Base-by-base conservation (phyloP, 92 coral and sea anemone species). In the Epizoanthus ramosus region DNA sequence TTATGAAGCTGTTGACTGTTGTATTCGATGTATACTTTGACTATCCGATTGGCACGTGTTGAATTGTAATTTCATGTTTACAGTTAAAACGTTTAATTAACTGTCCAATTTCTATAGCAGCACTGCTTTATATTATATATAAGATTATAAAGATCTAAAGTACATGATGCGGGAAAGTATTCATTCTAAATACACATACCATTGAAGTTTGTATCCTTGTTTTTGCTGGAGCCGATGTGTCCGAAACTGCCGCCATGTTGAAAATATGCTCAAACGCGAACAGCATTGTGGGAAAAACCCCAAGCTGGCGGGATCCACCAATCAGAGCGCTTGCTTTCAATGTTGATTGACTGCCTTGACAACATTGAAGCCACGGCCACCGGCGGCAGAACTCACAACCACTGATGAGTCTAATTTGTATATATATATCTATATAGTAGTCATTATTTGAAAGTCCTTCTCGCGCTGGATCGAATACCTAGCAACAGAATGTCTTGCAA, bases 121-220 rank as follows among this genome's bases (percentile, higher is more conserved):
- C 47, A 16, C 33, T 45, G 52, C 10, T 45, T 45, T 45, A 3
- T 45, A 45, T 45, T n/a, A n/a, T n/a, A n/a, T n/a, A n/a, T n/a
- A 5, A 45, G 52, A 45, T 45, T 45, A 45, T n/a, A n/a, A n/a
- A 45, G 10, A 3, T 6, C 52, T 45, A 3, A 45, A 45, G 52
- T 45, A 45, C 8, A 2, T 45, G 52, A 3, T 45, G 10, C 8
- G 5, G 52, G 10, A 3, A 45, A 45, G 0, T 45, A 3, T 45
- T 5, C 52, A 45, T 6, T 63, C 68, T 63, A 47, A 39, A 10
- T 5, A 24, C 71, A 37, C 85, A 70, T 91, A 96, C 99, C 99
- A 96, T 96, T 0, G 99, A 94, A 31, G 98, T 96, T 73, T 96
- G 92, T 15, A 96, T 63, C 12, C 58, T 81, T 25, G 92, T 88